Percentiles rank a stretch among this genome's conserved stretches.
Conservation (phyloP, 2,113 vertebrate species). For the Nettapus auritus region DNA sequence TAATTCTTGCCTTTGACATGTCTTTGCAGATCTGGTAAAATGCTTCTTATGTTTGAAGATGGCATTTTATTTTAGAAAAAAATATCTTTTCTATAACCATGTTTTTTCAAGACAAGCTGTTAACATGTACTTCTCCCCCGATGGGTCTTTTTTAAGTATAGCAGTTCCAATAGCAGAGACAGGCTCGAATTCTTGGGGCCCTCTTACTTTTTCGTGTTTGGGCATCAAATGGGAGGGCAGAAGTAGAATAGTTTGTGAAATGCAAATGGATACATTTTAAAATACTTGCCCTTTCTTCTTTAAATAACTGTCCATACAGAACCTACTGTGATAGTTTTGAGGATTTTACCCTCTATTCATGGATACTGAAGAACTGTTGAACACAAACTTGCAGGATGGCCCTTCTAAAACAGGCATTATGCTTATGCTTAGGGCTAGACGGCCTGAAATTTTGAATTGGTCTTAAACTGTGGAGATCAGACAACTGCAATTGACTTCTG, state of each 20-base stretch:
- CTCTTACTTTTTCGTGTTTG: background rate
- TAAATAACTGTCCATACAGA: background rate
- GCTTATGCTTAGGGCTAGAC: background rate
- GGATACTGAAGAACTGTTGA: background rate
- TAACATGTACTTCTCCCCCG: background rate
- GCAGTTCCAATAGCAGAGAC: background rate
- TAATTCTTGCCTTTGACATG: background rate
- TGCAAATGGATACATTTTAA: background rate
- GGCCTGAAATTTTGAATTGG: background rate
- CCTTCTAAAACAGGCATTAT: background rate
- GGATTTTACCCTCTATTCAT: background rate
- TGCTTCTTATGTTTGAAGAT: background rate
- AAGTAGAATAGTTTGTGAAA: background rate
- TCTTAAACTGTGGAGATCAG: background rate
- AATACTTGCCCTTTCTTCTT: background rate
- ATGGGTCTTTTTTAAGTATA: background rate
- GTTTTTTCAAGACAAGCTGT: background rate
- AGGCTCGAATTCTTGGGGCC: background rate
- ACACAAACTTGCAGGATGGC: background rate
- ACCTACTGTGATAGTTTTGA: background rate
- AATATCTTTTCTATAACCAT: background rate
- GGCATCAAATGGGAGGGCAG: background rate
- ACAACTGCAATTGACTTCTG: background rate
- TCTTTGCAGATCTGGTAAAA: background rate
- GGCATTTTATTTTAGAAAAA: background rate